Conservation (phyloP, 2,113 vertebrate genomes). For the Hypomesus transpacificus region DNA sequence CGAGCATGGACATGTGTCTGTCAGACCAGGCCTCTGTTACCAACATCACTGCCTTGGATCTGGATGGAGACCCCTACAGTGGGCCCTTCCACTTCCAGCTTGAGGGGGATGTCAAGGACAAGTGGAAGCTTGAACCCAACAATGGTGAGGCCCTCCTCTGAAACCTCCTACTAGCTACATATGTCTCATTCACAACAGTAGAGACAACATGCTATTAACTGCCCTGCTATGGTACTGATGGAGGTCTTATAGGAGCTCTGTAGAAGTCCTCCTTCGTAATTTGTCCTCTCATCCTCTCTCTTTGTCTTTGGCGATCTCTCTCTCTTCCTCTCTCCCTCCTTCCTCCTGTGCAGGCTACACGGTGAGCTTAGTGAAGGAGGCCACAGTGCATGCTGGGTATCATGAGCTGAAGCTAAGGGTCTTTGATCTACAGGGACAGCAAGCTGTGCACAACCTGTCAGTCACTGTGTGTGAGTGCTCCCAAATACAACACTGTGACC, state of each 20-base stretch:
- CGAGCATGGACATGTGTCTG: slow-evolving; percentile 42
- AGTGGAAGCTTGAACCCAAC: slow-evolving; percentile 39
- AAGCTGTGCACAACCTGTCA: slow-evolving; percentile 46
- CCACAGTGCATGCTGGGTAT: slow-evolving; percentile 28
- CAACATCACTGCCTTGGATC: slow-evolving; percentile 42
- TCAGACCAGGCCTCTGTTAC: slow-evolving; percentile 7
- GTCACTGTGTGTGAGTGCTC: slow-evolving; percentile 63
- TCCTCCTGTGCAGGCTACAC: slow-evolving; percentile 41
- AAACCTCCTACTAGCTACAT: too few relatives aligned
- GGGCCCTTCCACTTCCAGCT: slow-evolving; percentile 55
- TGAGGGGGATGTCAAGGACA: slow-evolving; percentile 33
- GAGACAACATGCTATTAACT: too few relatives aligned
- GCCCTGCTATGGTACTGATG: too few relatives aligned
- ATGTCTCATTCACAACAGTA: too few relatives aligned
- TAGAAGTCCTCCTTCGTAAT: not conserved
- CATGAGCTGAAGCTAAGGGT: slow-evolving; percentile 49
- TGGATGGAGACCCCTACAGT: slow-evolving; percentile 34
- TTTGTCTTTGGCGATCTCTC: not conserved
- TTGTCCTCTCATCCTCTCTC: not conserved
- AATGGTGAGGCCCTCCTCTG: slow-evolving; percentile 27
- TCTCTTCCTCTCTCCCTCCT: too few relatives aligned
- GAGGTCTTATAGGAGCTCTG: too few relatives aligned
- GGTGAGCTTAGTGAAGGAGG: slow-evolving; percentile 50
- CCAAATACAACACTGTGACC: slow-evolving; percentile 17
- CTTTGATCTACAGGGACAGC: slow-evolving; percentile 47